phyloP scores from a whole-genome alignment of 2,888 invertebrate species.

The Cerastoderma edule region DNA sequence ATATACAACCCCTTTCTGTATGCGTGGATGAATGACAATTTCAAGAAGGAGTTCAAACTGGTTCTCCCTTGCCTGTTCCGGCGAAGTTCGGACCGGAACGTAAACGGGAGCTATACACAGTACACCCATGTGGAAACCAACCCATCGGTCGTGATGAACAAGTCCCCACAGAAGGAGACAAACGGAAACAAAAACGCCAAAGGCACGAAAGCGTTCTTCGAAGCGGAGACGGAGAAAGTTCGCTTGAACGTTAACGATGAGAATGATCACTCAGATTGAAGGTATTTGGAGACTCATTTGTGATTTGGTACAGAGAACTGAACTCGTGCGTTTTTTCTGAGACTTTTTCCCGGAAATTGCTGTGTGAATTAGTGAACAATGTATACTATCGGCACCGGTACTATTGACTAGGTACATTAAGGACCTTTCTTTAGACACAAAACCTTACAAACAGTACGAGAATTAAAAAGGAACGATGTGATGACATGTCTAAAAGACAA shows the following conservation, averaged over 20 bases:
- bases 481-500: too few relatives aligned
- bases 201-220: constrained; percentile 76
- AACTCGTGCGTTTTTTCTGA: not conserved
- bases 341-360: not conserved
- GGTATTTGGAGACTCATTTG: constrained; percentile 63
- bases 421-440: not conserved
- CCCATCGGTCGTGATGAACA: constrained; percentile 78
- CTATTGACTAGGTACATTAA: not conserved
- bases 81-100: constrained; percentile 63
- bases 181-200: constrained; percentile 73
- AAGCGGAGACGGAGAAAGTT: constrained; percentile 79
- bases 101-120: constrained; percentile 78
- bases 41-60: constrained; percentile 92
- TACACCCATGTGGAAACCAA: constrained; percentile 81
- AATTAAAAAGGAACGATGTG: too few relatives aligned
- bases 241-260: constrained; percentile 76
- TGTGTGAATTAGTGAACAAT: not conserved
- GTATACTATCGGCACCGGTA: not conserved
- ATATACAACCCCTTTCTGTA: constrained; percentile 97
- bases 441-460: too few relatives aligned
- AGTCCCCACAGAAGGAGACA: constrained; percentile 75
- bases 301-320: constrained; percentile 10
- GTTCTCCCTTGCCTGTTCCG: constrained; percentile 83
- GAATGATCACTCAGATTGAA: constrained; percentile 60
- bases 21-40: constrained; percentile 98